phyloP scores from a whole-genome alignment of 2,888 invertebrate genomes.

The Pollenia angustigena region DNA sequence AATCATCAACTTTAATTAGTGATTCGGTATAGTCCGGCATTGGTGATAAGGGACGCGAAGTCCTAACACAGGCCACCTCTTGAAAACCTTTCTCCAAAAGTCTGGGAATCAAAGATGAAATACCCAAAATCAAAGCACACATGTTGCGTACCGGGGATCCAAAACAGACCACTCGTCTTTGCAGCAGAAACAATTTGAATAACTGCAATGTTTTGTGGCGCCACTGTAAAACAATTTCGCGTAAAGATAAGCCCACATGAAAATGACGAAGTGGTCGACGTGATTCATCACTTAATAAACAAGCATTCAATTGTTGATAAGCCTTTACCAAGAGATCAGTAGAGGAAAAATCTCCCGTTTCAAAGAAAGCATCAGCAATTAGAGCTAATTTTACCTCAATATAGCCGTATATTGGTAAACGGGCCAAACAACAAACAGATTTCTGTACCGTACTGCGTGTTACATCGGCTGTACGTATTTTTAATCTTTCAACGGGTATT shows the following conservation, averaged over 20 bases:
- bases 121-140: slow-evolving; percentile 93
- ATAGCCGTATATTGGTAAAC: slow-evolving; percentile 95
- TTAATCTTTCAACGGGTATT: slow-evolving; percentile 97
- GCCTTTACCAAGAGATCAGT: slow-evolving; percentile 95
- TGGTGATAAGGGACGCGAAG: slow-evolving; percentile 89
- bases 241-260: slow-evolving; percentile 82
- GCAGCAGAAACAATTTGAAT: slow-evolving; percentile 95
- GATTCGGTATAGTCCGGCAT: slow-evolving; percentile 87
- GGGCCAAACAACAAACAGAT: slow-evolving; percentile 97
- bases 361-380: slow-evolving; percentile 98
- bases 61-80: slow-evolving; percentile 92
- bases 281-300: slow-evolving; percentile 86
- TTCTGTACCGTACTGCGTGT: slow-evolving; percentile 99
- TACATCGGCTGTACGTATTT: slow-evolving; percentile 96
- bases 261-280: slow-evolving; percentile 85
- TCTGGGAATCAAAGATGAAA: slow-evolving; percentile 95
- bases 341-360: slow-evolving; percentile 96
- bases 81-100: slow-evolving; percentile 93
- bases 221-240: slow-evolving; percentile 86
- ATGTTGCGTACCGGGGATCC: slow-evolving; percentile 96
- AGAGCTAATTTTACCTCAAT: slow-evolving; percentile 97
- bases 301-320: slow-evolving; percentile 95
- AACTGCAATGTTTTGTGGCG: slow-evolving; percentile 95
- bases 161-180: slow-evolving; percentile 95
- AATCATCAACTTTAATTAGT: slow-evolving; percentile 76